phyloP scores from a whole-genome alignment of 2,888 invertebrate species.

The Eilema depressum region DNA sequence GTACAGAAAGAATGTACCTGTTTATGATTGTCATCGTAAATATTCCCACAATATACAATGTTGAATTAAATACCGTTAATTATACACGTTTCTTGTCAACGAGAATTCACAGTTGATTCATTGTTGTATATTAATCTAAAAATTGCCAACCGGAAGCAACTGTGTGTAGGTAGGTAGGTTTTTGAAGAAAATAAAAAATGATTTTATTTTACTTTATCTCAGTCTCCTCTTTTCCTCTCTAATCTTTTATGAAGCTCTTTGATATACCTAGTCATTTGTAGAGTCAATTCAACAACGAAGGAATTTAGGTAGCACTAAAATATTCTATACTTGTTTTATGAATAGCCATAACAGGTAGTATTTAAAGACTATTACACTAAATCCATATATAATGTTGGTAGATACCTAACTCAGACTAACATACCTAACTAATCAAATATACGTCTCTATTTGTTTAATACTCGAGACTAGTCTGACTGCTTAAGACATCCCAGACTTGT shows the following conservation, averaged over 20 bases:
- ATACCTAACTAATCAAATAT: background rate
- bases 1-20: slow-evolving; percentile 28
- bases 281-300: background rate
- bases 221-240: background rate
- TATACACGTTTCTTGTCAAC: slow-evolving; percentile 38
- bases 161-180: too few relatives aligned
- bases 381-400: background rate
- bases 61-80: slow-evolving; percentile 59
- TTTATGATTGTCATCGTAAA: slow-evolving; percentile 45
- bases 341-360: too few relatives aligned
- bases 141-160: too few relatives aligned
- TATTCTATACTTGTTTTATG: too few relatives aligned
- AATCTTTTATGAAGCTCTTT: background rate
- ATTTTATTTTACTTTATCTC: too few relatives aligned
- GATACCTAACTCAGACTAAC: background rate
- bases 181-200: too few relatives aligned
- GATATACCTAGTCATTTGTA: background rate
- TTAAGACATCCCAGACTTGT: slow-evolving; percentile 14
- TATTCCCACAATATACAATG: slow-evolving; percentile 53
- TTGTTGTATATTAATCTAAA: too few relatives aligned
- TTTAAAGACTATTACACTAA: background rate
- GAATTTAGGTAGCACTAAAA: too few relatives aligned
- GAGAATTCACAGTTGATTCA: slow-evolving; percentile 25
- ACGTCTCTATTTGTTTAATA: background rate
- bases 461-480: background rate